Evolutionary conservation across 2,113 vertebrate species (phyloP).

Genomic region (Zosterops lateralis): DNA sequence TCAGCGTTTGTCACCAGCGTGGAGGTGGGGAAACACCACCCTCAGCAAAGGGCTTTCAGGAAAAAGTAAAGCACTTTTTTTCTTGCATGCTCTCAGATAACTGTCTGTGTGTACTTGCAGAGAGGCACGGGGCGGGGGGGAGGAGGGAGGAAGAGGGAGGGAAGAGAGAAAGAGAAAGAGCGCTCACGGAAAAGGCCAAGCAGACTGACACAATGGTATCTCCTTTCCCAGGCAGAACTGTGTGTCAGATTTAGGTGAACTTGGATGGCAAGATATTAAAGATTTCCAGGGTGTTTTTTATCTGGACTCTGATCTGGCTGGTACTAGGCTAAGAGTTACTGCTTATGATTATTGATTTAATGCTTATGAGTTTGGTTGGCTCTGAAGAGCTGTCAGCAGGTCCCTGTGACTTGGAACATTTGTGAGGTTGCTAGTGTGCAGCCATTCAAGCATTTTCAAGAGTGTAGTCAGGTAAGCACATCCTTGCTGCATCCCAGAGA

Average conservation of each 20-base stretch:
- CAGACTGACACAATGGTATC: neutral
- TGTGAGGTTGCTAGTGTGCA: neutral
- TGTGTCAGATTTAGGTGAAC: neutral
- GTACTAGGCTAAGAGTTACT: neutral
- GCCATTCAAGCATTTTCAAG: neutral
- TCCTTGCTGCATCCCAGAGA: neutral
- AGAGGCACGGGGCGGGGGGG: neutral
- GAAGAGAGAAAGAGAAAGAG: neutral
- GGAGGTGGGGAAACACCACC: slow-evolving; percentile 69
- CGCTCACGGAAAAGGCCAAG: neutral
- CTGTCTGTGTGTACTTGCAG: neutral
- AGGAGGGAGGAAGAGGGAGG: too few species aligned
- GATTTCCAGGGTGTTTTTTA: neutral
- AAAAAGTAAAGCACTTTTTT: slow-evolving; percentile 53
- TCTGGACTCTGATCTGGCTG: neutral
- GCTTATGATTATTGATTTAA: neutral
- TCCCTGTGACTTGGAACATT: fast-evolving
- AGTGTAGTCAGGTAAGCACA: neutral
- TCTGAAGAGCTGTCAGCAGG: neutral
- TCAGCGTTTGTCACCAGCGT: slow-evolving; percentile 56
- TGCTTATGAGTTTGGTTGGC: neutral
- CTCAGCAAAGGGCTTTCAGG: slow-evolving; percentile 53
- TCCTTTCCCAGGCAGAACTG: neutral
- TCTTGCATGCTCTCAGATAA: neutral
- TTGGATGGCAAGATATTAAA: neutral